These are phyloP conservation scores for Drosophila incognita DNA, from an alignment of 2,888 invertebrate genomes.

Conservation along the genomic window DNA sequence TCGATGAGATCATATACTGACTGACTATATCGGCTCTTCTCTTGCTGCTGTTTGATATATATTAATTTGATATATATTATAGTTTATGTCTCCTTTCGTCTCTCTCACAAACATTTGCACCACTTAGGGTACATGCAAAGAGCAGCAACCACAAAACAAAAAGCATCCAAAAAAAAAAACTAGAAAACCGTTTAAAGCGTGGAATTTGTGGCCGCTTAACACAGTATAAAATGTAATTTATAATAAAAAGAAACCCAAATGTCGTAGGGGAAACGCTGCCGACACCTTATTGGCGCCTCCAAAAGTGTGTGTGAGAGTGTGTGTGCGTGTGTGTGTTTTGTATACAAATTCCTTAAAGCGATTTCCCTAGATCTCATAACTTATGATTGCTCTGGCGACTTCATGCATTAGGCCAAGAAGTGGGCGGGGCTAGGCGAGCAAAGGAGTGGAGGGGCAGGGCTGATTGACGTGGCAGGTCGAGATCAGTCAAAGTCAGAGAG, in stretches of 20 bases:
- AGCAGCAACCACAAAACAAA: slow-evolving; percentile 30
- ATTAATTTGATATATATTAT: not conserved
- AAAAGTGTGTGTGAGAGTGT: too few species aligned
- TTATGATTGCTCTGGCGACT: slow-evolving; percentile 63
- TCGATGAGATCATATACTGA: not conserved
- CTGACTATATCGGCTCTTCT: too few species aligned
- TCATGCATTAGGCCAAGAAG: slow-evolving; percentile 46
- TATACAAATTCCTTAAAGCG: slow-evolving; percentile 52
- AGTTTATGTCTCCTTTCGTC: not conserved
- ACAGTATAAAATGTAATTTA: slow-evolving; percentile 45
- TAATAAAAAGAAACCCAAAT: slow-evolving; percentile 32
- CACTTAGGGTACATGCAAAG: not conserved
- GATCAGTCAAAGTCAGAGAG: slow-evolving; percentile 33
- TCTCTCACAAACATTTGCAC: not conserved
- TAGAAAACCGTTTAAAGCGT: slow-evolving; percentile 44
- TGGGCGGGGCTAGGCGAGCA: not conserved
- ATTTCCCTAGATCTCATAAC: slow-evolving; percentile 64
- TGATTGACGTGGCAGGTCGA: slow-evolving; percentile 75
- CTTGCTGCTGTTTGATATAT: not conserved
- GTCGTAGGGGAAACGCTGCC: slow-evolving; percentile 32
- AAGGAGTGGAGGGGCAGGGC: not conserved
- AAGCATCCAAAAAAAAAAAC: slow-evolving; percentile 21
- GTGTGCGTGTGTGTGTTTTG: slow-evolving; percentile 1
- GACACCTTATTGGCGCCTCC: slow-evolving; percentile 54
- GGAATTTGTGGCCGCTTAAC: slow-evolving; percentile 34